These are phyloP conservation scores for Pelusios castaneus DNA, from an alignment of 2,113 vertebrate species.

Conservation along the genomic window DNA sequence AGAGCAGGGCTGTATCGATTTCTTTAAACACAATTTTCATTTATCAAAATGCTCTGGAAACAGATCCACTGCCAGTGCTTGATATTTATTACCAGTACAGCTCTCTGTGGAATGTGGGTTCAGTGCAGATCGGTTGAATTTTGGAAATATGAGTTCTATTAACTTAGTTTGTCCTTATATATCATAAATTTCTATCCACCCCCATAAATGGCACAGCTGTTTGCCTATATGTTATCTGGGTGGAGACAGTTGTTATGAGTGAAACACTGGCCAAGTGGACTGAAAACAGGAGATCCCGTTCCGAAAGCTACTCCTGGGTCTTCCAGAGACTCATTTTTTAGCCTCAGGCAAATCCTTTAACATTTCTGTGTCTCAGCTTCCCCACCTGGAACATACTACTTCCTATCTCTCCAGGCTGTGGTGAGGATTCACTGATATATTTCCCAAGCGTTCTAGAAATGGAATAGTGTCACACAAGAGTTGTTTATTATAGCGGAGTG, in stretches of 20 bases:
- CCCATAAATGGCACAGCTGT: accelerated
- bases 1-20: too few relatives aligned
- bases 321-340: accelerated
- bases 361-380: background rate
- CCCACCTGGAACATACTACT: accelerated
- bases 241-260: background rate
- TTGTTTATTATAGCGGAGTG: background rate
- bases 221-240: background rate
- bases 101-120: background rate
- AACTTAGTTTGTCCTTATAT: accelerated
- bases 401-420: accelerated
- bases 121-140: accelerated
- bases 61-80: accelerated
- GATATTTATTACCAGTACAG: accelerated
- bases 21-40: background rate
- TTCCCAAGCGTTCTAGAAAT: background rate
- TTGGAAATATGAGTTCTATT: background rate
- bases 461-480: background rate
- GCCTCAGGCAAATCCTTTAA: background rate
- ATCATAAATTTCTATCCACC: accelerated
- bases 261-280: background rate
- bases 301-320: accelerated
- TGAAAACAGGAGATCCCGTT: background rate
- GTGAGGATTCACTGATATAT: background rate
- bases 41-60: background rate